These are phyloP conservation scores for Melanotaenia parkinsoni DNA, from an alignment of 2,797 vertebrate species.

Conservation along the genomic window DNA sequence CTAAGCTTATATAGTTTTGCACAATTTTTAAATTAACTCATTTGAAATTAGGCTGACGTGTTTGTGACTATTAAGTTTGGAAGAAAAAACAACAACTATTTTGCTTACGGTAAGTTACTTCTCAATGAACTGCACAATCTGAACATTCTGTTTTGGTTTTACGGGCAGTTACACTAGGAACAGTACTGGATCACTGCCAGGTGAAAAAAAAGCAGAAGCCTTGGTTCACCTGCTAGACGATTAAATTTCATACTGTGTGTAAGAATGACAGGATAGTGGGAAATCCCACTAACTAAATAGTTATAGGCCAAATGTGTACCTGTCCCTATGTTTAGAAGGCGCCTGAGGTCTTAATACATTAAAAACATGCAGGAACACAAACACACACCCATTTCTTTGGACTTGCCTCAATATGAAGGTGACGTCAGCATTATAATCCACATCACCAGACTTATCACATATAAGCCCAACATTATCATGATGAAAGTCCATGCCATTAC, in stretches of 20 bases:
- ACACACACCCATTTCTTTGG: constrained; percentile 45
- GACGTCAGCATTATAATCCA: constrained; percentile 25
- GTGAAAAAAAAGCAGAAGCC: constrained; percentile 31
- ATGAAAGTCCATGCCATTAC: constrained; percentile 1
- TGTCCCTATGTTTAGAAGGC: not conserved
- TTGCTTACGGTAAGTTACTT: not conserved
- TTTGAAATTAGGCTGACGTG: constrained; percentile 9
- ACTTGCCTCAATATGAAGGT: constrained; percentile 59
- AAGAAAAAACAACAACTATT: not conserved
- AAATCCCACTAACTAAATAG: constrained; percentile 1
- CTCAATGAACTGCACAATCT: constrained; percentile 14
- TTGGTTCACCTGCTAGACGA: constrained; percentile 25
- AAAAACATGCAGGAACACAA: constrained; percentile 14
- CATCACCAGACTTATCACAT: constrained; percentile 14
- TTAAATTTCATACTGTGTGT: constrained; percentile 3
- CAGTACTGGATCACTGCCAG: constrained; percentile 27
- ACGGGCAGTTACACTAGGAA: constrained; percentile 19
- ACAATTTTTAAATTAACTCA: not conserved
- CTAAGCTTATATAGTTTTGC: not conserved
- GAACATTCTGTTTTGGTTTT: constrained; percentile 14
- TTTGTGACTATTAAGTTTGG: not conserved
- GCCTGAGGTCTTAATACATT: constrained; percentile 4
- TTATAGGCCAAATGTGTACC: constrained; percentile 14
- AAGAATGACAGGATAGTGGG: not conserved
- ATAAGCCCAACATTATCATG: constrained; percentile 22